Conservation (phyloP, 2,888 invertebrate genomes). For the Leptopilina myrica region DNA sequence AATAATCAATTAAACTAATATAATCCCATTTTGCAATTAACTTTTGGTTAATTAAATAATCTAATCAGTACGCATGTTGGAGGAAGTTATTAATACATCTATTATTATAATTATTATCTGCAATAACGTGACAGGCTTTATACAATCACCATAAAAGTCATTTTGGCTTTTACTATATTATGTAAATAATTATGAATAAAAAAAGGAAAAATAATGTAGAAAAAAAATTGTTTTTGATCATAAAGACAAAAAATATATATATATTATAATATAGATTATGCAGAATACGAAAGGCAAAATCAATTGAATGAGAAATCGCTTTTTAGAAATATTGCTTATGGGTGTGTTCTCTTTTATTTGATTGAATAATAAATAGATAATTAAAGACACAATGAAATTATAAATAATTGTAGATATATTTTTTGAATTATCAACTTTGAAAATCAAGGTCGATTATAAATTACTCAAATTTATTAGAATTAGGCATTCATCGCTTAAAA, state of each 20-base stretch:
- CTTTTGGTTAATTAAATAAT: constrained; percentile 17
- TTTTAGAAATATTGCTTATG: constrained; percentile 13
- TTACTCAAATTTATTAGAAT: too few relatives aligned
- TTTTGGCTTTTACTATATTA: background rate
- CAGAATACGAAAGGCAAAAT: background rate
- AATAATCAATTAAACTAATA: constrained; percentile 7
- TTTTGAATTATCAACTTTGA: background rate
- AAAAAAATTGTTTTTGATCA: background rate
- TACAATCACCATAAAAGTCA: background rate
- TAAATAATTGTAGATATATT: constrained; percentile 13
- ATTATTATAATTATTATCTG: background rate
- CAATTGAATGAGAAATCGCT: background rate
- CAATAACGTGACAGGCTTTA: constrained; percentile 8
- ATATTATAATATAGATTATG: constrained; percentile 4
- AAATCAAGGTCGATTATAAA: background rate
- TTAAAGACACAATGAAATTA: background rate
- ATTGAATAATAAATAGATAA: background rate
- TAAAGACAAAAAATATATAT: constrained; percentile 9
- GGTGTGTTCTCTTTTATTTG: background rate
- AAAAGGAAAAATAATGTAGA: background rate
- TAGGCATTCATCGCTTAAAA: too few relatives aligned
- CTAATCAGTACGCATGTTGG: constrained; percentile 37
- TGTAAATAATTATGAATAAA: constrained; percentile 15
- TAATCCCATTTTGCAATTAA: constrained; percentile 13
- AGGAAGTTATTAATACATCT: constrained; percentile 25